Conservation (phyloP, 2,113 vertebrate species). For the Clarias gariepinus region DNA sequence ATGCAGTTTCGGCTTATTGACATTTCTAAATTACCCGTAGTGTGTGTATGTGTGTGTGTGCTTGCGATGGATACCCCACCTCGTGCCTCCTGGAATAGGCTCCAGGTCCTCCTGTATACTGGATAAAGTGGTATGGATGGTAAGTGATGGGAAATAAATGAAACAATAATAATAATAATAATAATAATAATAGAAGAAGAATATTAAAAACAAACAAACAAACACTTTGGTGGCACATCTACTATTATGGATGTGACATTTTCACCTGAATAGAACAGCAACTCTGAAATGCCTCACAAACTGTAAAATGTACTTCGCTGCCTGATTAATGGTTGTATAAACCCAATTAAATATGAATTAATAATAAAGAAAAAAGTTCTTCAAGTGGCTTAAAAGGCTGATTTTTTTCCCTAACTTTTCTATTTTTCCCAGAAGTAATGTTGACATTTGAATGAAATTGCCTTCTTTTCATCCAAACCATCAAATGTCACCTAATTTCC, state of each 20-base stretch:
- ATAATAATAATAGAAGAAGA: background rate
- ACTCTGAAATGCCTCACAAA: background rate
- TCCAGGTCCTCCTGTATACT: too few species aligned
- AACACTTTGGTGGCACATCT: background rate
- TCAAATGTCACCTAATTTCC: background rate
- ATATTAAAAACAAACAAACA: background rate
- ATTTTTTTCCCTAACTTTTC: background rate
- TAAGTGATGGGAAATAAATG: background rate
- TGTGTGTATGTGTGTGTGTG: too few species aligned
- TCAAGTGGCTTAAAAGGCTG: background rate
- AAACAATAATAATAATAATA: too few species aligned
- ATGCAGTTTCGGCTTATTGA: too few species aligned
- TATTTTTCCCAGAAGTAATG: background rate
- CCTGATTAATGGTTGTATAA: background rate
- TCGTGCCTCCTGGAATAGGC: too few species aligned
- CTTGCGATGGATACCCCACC: too few species aligned
- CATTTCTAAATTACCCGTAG: too few species aligned
- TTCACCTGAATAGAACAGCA: background rate
- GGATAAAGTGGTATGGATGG: too few species aligned
- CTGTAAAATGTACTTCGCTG: background rate
- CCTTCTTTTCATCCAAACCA: background rate
- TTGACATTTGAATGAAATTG: slow-evolving; percentile 2
- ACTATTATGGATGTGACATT: background rate
- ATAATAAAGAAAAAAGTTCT: background rate
- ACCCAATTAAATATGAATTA: background rate